A percentile compares a stretch with the other conserved stretches of the same genome.
These are phyloP conservation scores for Amphipyra berbera DNA, from an alignment of 2,888 invertebrate species.

Conservation along the genomic window DNA sequence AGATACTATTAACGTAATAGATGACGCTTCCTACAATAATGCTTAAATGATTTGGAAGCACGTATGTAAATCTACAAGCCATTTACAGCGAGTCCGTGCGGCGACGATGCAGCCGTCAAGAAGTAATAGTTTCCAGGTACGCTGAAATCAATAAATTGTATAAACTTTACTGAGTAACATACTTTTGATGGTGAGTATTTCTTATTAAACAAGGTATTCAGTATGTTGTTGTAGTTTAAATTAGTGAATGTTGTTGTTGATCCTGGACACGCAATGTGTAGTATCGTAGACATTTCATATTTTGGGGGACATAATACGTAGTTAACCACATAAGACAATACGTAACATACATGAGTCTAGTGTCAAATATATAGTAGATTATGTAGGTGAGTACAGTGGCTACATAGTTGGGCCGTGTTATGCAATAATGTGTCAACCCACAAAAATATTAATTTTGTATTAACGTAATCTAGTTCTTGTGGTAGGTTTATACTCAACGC, in stretches of 20 bases:
- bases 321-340: too few species aligned
- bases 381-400: not conserved
- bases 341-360: not conserved
- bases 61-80: conserved; percentile 66
- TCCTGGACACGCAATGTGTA: too few species aligned
- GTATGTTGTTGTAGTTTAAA: too few species aligned
- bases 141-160: conserved; percentile 63
- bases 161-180: not conserved
- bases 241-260: too few species aligned
- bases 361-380: conserved; percentile 3
- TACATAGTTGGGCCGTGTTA: too few species aligned
- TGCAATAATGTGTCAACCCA: too few species aligned
- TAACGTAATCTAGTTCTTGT: too few species aligned
- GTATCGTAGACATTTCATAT: too few species aligned
- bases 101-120: conserved; percentile 69
- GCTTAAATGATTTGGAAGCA: conserved; percentile 9
- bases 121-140: conserved; percentile 80
- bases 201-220: not conserved
- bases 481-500: too few species aligned
- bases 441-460: too few species aligned
- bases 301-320: too few species aligned
- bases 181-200: not conserved
- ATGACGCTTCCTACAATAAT: conserved; percentile 9
- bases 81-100: conserved; percentile 75
- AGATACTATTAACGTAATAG: conserved; percentile 2